Percentiles rank a stretch among this genome's conserved stretches.
phyloP scores from a whole-genome alignment of 2,113 vertebrate species.

The Notothenia coriiceps region DNA sequence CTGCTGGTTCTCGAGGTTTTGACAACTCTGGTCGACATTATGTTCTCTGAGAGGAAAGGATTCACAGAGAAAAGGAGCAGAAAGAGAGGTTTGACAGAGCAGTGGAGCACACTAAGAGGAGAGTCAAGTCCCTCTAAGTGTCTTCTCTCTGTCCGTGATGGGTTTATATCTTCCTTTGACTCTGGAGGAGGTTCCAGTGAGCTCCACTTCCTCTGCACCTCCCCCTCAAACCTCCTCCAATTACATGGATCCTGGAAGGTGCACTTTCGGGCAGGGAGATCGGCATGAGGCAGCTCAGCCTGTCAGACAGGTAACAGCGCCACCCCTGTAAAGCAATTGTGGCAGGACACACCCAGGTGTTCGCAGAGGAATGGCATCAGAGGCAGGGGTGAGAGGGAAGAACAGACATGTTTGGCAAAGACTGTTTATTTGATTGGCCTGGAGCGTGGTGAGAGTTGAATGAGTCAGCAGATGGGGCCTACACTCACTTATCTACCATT shows the following conservation, averaged over 20 bases:
- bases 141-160: conserved; percentile 10
- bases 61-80: conserved; percentile 44
- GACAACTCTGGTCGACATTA: not conserved
- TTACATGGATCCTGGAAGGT: conserved; percentile 39
- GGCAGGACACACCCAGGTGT: conserved; percentile 67
- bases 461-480: not conserved
- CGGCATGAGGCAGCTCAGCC: conserved; percentile 52
- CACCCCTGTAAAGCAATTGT: conserved; percentile 60
- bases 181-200: conserved; percentile 45
- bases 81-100: conserved; percentile 68
- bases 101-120: conserved; percentile 81
- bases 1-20: too few relatives aligned
- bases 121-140: conserved; percentile 82
- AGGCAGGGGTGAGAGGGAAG: conserved; percentile 17
- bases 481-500: not conserved
- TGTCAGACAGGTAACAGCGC: conserved; percentile 67
- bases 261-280: conserved; percentile 36
- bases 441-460: conserved; percentile 6
- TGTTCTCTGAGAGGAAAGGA: conserved; percentile 31
- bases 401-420: conserved; percentile 27
- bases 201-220: conserved; percentile 48
- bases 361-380: conserved; percentile 47
- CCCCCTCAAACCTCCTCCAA: conserved; percentile 44
- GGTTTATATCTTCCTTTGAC: conserved; percentile 69
- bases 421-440: conserved; percentile 14